A percentile compares a stretch with the other conserved stretches of the same genome.
Evolutionary conservation across 2,888 invertebrate genomes (phyloP).

Genomic region (Oxyteleia sp.): DNA sequence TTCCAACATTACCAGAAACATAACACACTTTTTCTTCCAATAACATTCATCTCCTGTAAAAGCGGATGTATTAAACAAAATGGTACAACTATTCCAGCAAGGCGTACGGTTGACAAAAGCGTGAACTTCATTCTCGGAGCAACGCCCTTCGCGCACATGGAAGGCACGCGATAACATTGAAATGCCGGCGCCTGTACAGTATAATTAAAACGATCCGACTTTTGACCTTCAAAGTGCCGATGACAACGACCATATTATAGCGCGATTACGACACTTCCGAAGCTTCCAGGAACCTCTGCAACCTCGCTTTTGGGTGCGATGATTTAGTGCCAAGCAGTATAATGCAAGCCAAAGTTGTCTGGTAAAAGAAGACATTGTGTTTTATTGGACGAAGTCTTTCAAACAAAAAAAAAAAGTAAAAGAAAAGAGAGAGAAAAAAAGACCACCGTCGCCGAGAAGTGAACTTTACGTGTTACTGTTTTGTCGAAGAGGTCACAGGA

Average conservation of each 20-base stretch:
- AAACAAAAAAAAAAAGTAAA: conserved; percentile 9
- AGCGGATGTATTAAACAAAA: conserved; percentile 22
- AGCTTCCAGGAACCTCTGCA: conserved; percentile 57
- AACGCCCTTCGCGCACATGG: conserved; percentile 73
- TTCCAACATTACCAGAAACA: no score
- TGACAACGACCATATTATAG: conserved; percentile 61
- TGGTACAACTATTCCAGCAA: neutral
- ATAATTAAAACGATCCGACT: conserved; percentile 67
- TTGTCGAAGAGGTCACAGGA: conserved; percentile 43
- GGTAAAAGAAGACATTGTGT: conserved; percentile 48
- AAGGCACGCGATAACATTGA: conserved; percentile 76
- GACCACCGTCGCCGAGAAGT: neutral
- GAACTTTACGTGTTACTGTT: conserved; percentile 21
- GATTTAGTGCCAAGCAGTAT: no score
- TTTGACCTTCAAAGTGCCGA: conserved; percentile 65
- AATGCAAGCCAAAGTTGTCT: no score
- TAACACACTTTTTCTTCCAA: no score
- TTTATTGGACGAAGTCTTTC: conserved; percentile 20
- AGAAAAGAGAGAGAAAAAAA: conserved; percentile 10
- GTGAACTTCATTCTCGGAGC: conserved; percentile 50
- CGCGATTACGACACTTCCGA: conserved; percentile 66
- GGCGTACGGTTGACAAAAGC: conserved; percentile 37
- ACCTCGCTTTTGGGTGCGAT: no score
- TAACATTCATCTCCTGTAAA: no score
- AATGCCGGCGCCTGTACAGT: conserved; percentile 62